phyloP scores from a whole-genome alignment of 2,113 vertebrate genomes.

The Craseonycteris thonglongyai region DNA sequence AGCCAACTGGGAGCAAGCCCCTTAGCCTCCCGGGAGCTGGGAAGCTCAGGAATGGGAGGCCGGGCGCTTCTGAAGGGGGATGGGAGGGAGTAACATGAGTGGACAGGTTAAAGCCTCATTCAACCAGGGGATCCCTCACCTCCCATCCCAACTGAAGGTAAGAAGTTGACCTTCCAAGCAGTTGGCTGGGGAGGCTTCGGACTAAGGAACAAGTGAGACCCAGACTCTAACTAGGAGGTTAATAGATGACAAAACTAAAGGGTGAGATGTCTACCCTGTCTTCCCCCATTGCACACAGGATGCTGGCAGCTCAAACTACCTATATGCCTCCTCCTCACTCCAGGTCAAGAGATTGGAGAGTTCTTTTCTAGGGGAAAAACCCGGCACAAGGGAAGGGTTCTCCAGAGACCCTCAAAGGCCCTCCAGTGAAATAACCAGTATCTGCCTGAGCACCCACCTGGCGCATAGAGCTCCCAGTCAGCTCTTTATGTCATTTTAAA shows the following conservation, averaged over 20 bases:
- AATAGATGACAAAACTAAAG: neutral
- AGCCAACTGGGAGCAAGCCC: neutral
- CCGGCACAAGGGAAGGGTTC: neutral
- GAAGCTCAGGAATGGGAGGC: neutral
- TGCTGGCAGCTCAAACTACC: neutral
- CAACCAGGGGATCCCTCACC: neutral
- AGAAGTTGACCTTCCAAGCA: too few species aligned
- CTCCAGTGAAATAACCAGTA: neutral
- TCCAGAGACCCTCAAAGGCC: neutral
- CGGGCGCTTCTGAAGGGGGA: neutral
- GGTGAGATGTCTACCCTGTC: neutral
- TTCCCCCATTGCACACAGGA: neutral
- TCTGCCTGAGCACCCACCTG: neutral
- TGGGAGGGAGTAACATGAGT: neutral
- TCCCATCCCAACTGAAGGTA: neutral
- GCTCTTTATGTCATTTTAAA: neutral
- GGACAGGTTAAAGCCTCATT: neutral
- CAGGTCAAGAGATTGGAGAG: neutral
- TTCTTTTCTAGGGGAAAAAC: neutral
- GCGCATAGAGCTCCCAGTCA: neutral
- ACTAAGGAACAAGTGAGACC: neutral
- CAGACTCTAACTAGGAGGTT: neutral
- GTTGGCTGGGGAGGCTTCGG: neutral
- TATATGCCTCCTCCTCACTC: neutral
- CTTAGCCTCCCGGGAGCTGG: accelerated